Conservation (phyloP, 2,113 vertebrate species). For the Fulica atra region DNA sequence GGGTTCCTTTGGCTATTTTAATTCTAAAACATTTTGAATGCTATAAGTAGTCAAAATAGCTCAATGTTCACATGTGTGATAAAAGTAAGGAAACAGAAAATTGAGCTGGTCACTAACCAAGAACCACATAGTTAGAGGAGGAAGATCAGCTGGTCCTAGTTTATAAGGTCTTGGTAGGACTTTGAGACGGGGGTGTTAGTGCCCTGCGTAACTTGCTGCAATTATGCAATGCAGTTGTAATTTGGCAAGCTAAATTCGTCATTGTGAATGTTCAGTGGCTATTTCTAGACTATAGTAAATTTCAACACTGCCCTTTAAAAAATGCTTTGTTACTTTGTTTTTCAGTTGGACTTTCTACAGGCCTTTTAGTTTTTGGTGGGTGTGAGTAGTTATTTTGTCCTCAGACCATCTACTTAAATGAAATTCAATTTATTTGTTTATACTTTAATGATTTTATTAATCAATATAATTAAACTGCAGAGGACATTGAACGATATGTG, state of each 20-base stretch:
- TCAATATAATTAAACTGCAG: not conserved
- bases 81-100: slow-evolving; percentile 10
- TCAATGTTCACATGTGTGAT: not conserved
- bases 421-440: not conserved
- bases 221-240: not conserved
- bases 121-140: not conserved
- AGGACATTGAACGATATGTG: not conserved
- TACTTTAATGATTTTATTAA: not conserved
- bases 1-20: not conserved
- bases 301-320: not conserved
- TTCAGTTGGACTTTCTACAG: not conserved
- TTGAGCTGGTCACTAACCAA: not conserved
- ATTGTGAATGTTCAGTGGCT: not conserved
- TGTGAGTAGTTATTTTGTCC: not conserved
- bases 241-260: not conserved
- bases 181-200: not conserved
- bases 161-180: not conserved
- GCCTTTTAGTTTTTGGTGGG: not conserved
- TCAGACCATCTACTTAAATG: not conserved
- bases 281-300: not conserved
- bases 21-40: not conserved
- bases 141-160: not conserved
- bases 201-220: not conserved
- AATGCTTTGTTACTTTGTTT: not conserved
- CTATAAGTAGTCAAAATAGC: not conserved